A percentile compares a stretch with the other conserved stretches of the same genome.
phyloP scores from a whole-genome alignment of 2,797 vertebrate genomes.

The Melanotaenia boesemani region DNA sequence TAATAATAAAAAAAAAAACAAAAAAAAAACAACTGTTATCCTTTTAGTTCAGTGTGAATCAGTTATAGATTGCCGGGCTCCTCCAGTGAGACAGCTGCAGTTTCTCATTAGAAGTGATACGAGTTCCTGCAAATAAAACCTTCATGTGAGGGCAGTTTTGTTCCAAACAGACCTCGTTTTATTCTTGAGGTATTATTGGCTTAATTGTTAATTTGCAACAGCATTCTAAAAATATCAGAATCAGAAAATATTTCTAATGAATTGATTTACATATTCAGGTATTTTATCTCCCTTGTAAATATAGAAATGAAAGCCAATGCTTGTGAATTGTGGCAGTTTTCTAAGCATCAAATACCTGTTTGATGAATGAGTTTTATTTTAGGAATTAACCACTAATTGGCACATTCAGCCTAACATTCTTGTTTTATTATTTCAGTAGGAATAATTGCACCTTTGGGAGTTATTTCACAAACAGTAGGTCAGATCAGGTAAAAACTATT shows the following conservation, averaged over 20 bases:
- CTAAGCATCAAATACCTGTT: slow-evolving; percentile 18
- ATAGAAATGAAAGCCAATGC: slow-evolving; percentile 44
- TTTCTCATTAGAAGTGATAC: neutral
- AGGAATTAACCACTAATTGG: slow-evolving; percentile 50
- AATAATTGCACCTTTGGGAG: slow-evolving; percentile 54
- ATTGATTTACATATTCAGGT: slow-evolving; percentile 7
- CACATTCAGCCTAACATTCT: neutral
- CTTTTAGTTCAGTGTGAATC: neutral
- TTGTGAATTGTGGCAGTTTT: slow-evolving; percentile 29
- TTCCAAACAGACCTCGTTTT: neutral
- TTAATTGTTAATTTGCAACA: slow-evolving; percentile 33
- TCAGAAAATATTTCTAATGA: slow-evolving; percentile 3
- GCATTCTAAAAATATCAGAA: slow-evolving; percentile 22
- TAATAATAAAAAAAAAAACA: too few relatives aligned
- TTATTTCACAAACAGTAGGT: slow-evolving; percentile 20
- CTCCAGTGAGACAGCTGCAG: neutral
- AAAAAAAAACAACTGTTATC: too few relatives aligned
- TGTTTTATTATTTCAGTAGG: slow-evolving; percentile 23
- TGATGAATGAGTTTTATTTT: slow-evolving; percentile 39
- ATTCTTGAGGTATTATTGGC: neutral
- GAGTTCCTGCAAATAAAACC: neutral
- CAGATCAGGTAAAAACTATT: slow-evolving; percentile 16
- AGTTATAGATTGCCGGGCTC: too few relatives aligned
- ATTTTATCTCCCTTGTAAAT: slow-evolving; percentile 19
- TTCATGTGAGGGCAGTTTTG: neutral